Conservation (phyloP, 1,140 invertebrate genomes). For the Drosophila melanogaster region DNA sequence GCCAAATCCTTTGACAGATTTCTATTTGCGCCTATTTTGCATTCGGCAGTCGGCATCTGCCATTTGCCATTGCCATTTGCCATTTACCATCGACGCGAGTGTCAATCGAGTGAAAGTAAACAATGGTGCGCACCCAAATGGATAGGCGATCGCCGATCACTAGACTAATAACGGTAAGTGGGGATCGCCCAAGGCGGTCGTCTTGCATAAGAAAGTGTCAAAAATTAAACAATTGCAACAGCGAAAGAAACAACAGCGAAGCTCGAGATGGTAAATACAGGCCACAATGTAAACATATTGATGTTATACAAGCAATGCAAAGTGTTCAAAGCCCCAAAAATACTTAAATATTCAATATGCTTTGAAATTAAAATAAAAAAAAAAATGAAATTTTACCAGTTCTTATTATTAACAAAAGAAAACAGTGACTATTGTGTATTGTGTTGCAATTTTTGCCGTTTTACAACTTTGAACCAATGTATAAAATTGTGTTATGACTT, state of each 20-base stretch:
- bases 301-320: background rate
- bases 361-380: too few species aligned
- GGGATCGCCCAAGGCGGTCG: slow-evolving; percentile 8
- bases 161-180: slow-evolving; percentile 68
- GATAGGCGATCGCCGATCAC: slow-evolving; percentile 56
- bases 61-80: background rate
- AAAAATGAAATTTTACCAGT: too few species aligned
- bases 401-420: too few species aligned
- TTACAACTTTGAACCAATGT: too few species aligned
- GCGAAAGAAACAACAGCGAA: background rate
- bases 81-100: slow-evolving; percentile 35
- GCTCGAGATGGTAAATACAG: background rate
- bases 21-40: slow-evolving; percentile 50
- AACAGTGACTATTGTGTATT: too few species aligned
- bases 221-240: slow-evolving; percentile 18
- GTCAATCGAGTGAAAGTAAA: slow-evolving; percentile 71
- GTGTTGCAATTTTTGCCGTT: too few species aligned
- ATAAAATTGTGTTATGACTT: too few species aligned
- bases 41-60: slow-evolving; percentile 29
- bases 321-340: too few species aligned
- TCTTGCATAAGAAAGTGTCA: slow-evolving; percentile 40
- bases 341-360: too few species aligned
- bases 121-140: slow-evolving; percentile 63
- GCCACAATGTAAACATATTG: background rate
- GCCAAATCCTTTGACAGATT: slow-evolving; percentile 52